These are phyloP conservation scores for Archips crataeganus DNA, from an alignment of 2,888 invertebrate genomes.

Conservation along the genomic window DNA sequence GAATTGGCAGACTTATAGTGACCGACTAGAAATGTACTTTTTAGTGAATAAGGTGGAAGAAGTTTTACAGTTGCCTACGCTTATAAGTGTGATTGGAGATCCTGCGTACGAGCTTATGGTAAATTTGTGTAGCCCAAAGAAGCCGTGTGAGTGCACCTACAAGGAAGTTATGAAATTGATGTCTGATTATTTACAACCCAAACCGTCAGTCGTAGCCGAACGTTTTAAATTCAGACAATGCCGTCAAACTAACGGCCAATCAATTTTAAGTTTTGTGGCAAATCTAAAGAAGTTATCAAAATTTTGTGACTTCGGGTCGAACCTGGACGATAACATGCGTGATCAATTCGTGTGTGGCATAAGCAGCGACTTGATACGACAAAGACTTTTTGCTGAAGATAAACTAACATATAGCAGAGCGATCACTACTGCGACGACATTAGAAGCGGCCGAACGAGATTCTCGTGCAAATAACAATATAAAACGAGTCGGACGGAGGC, in stretches of 20 bases:
- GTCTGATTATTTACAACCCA: not conserved
- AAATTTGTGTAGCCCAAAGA: conserved; percentile 2
- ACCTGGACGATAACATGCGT: conserved; percentile 2
- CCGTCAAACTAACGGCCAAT: conserved; percentile 1
- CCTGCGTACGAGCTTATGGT: not conserved
- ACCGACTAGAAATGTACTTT: not conserved
- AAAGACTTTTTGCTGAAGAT: conserved; percentile 14
- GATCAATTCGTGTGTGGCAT: conserved; percentile 18
- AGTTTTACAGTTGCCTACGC: not conserved
- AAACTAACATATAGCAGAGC: conserved; percentile 4
- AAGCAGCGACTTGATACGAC: conserved; percentile 7
- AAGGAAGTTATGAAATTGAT: not conserved
- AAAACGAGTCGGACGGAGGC: not conserved
- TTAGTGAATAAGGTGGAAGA: not conserved
- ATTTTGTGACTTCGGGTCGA: conserved; percentile 6
- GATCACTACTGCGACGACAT: conserved; percentile 1
- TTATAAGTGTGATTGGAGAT: not conserved
- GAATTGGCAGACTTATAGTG: conserved; percentile 1
- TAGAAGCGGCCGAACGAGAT: conserved; percentile 25
- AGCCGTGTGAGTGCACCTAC: not conserved
- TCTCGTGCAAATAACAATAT: conserved; percentile 1
- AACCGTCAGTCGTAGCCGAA: not conserved
- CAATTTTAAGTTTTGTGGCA: conserved; percentile 1
- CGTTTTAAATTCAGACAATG: conserved; percentile 8
- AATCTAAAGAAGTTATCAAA: conserved; percentile 8